Base-by-base conservation (phyloP, 1,140 invertebrate genomes). In the Nephotettix cincticeps region DNA sequence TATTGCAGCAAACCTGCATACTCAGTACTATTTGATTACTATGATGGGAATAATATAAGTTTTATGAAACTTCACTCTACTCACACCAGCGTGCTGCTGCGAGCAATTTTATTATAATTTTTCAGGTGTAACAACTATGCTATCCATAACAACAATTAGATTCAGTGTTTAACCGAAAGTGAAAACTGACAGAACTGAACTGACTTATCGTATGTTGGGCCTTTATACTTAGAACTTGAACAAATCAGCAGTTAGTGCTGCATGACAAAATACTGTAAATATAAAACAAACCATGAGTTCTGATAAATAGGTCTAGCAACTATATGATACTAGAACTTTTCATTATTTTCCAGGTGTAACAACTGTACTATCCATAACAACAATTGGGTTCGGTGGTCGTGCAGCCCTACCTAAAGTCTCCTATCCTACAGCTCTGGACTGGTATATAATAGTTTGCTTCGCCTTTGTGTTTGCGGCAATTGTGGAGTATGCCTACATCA, bases 341-440 rank as follows among this genome's bases (percentile, higher is more conserved):
- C 30, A 67, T 67, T 45, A 63, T 54, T 17, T 68, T 69, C 17
- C 74, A 87, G 86, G 85, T 58, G 85, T 87, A 25, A 88, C 85
- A 32, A 87, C 87, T 1, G 84, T 88, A 17, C 78, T 88, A 54
- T 86, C 85, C 47, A 84, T 87, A 71, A 85, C 85, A 9, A 86
- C 86, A 1, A 82, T 88, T 36, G 85, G 85, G 1, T 86, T 89
- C 77, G 85, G 85, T 13, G 84, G 83, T 14, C 74, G 86, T 54
- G 82, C 84, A 21, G 81, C 83, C 56, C 79, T 87, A 69, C 86
- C 87, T 13, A 79, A 83, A 70, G 86, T 87, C 14, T 82, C 83
- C 1, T 87, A 88, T 76, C 82, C 84, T 58, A 88, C 87, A 4
- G 87, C 87, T 0, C 77, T 89, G n/a, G 87, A 89, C 76, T 84